Percentiles rank a stretch among this genome's conserved stretches.
Evolutionary conservation across 2,888 invertebrate genomes (phyloP).

Genomic region (Metopia argyrocephala): DNA sequence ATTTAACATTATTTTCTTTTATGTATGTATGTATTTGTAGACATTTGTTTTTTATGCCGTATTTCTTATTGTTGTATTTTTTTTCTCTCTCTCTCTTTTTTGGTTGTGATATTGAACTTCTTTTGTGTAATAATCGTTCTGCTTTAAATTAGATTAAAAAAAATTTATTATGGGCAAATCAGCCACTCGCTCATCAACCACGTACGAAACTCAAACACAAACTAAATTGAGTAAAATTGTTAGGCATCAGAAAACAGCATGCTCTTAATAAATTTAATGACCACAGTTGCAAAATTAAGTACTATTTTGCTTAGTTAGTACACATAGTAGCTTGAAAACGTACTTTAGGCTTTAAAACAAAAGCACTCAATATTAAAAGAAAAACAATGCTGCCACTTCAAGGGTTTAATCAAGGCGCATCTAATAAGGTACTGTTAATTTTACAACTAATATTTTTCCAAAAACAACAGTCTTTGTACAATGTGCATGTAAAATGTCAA

Average conservation of each 20-base stretch:
- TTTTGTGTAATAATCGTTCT: slow-evolving; percentile 54
- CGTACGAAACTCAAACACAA: slow-evolving; percentile 60
- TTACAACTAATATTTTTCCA: too few relatives aligned
- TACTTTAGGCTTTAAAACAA: background rate
- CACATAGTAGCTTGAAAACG: slow-evolving; percentile 8
- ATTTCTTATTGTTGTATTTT: background rate
- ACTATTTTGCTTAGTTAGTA: background rate
- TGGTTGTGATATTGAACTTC: slow-evolving; percentile 46
- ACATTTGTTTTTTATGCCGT: slow-evolving; percentile 26
- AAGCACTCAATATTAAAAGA: background rate
- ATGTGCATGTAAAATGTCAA: too few relatives aligned
- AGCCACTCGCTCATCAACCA: slow-evolving; percentile 41
- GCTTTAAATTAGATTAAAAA: slow-evolving; percentile 20
- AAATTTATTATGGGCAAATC: slow-evolving; percentile 32
- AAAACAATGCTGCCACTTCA: background rate
- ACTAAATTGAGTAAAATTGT: slow-evolving; percentile 54
- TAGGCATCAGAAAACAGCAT: slow-evolving; percentile 32
- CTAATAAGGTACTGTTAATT: too few relatives aligned
- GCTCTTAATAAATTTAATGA: slow-evolving; percentile 32
- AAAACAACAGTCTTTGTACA: too few relatives aligned
- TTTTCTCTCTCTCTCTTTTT: slow-evolving; percentile 17
- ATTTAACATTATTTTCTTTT: slow-evolving; percentile 29
- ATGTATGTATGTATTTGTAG: slow-evolving; percentile 25
- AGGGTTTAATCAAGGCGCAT: background rate
- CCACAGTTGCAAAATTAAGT: slow-evolving; percentile 39